Percentiles rank a stretch among this genome's conserved stretches.
phyloP scores from a whole-genome alignment of 2,797 vertebrate species.

The Gouania willdenowi region DNA sequence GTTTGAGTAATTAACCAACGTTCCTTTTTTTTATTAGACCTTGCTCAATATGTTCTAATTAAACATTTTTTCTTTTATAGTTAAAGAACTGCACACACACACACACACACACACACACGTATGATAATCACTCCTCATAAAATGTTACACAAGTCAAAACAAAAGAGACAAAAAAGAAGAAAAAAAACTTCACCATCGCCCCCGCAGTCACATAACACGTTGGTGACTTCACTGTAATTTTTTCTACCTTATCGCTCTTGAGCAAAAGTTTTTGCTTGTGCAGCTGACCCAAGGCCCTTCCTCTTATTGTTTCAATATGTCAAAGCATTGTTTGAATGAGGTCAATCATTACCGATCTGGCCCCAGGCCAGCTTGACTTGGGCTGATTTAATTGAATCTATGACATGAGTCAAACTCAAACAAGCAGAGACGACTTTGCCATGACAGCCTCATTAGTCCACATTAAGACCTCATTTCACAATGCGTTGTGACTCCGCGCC shows the following conservation, averaged over 20 bases:
- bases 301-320: constrained; percentile 80
- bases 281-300: constrained; percentile 70
- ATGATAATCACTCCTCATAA: not conserved
- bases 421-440: constrained; percentile 73
- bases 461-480: constrained; percentile 76
- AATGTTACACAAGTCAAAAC: constrained; percentile 6
- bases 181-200: not conserved
- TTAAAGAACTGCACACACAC: too few species aligned
- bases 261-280: constrained; percentile 72
- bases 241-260: constrained; percentile 65
- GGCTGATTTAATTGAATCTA: constrained; percentile 78
- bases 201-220: constrained; percentile 41
- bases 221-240: constrained; percentile 57
- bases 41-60: too few species aligned
- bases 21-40: too few species aligned
- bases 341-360: constrained; percentile 76
- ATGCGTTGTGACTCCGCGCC: constrained; percentile 72
- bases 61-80: too few species aligned
- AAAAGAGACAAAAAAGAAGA: constrained; percentile 2
- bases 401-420: constrained; percentile 78
- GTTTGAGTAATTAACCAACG: too few species aligned
- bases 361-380: constrained; percentile 71
- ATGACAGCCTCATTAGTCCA: constrained; percentile 78
- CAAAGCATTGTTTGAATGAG: constrained; percentile 78
- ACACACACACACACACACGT: not conserved